Base-by-base conservation (phyloP, 2,888 invertebrate genomes). In the Lymantria dispar region DNA sequence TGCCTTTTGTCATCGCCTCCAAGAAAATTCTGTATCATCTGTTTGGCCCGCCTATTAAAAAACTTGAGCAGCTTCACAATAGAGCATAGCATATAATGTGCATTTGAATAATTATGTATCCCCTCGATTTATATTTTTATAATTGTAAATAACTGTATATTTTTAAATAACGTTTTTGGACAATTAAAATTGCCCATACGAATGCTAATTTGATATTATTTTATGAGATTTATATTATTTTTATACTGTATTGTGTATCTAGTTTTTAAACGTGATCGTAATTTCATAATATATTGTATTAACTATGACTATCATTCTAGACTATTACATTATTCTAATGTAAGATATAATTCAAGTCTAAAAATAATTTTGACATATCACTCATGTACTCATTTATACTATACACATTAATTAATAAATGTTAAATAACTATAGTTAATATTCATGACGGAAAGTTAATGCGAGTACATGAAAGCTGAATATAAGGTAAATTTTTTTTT, bases 281-380 rank as follows among this genome's bases (percentile, higher is more conserved):
- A 22, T 22, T 22, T 22, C 5, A 3, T 22, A 22, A 22, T 22
- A 3, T 22, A 22, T 22, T 5, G 5, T 22, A 3, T 3, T 22
- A 22, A 22, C 22, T 22, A 22, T 22, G 22, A 22, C 22, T 22
- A 38, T 2, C n/a, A 47, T 5, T 65, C 74, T 77, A 74, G 66
- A 72, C 69, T 71, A 72, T 76, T 72, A 75, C 68, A 72, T 71
- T 70, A 68, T 67, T 72, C 78, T 67, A 80, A 74, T 78, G 72
- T 77, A 78, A 40, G 73, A 80, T 79, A 83, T 80, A 84, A 76
- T 72, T 78, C 54, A 76, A 76, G 74, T 85, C 85, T 83, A 84
- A 85, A 86, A 85, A 84, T 85, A 83, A 48, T 22, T 48, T 52
- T 43, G 7, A 45, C 31, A 36, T 52, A 48, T 52, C 78, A 78